Percentiles rank a stretch among this genome's conserved stretches.
phyloP scores from a whole-genome alignment of 2,888 invertebrate species.

The Dryococelus australis region DNA sequence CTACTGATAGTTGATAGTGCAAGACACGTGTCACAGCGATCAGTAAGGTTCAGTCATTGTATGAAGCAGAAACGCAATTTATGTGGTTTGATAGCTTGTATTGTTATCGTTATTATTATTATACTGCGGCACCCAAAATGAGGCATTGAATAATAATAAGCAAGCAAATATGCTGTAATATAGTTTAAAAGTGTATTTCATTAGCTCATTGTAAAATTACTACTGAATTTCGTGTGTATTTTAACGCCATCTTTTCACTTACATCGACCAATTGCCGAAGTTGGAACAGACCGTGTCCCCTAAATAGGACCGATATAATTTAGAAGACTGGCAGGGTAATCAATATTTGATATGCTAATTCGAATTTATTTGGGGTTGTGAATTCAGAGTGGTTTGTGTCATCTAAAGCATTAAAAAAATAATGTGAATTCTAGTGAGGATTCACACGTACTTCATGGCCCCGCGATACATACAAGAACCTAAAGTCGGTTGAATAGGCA shows the following conservation, averaged over 20 bases:
- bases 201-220: constrained; percentile 4
- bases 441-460: no score
- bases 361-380: no score
- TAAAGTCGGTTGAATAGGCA: no score
- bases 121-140: neutral
- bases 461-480: no score
- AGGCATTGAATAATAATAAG: neutral
- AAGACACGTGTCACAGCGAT: neutral
- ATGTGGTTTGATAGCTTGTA: constrained; percentile 6
- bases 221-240: neutral
- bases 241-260: constrained; percentile 8
- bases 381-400: no score
- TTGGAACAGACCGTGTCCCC: no score
- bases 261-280: no score
- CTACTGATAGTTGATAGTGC: neutral
- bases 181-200: constrained; percentile 19
- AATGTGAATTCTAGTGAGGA: no score
- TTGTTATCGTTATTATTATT: constrained; percentile 29
- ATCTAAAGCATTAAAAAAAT: no score
- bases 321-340: no score
- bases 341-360: no score
- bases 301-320: no score
- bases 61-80: neutral
- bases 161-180: constrained; percentile 11
- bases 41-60: neutral